Conservation (phyloP, 1,140 invertebrate species). For the Cydia fagiglandana region DNA sequence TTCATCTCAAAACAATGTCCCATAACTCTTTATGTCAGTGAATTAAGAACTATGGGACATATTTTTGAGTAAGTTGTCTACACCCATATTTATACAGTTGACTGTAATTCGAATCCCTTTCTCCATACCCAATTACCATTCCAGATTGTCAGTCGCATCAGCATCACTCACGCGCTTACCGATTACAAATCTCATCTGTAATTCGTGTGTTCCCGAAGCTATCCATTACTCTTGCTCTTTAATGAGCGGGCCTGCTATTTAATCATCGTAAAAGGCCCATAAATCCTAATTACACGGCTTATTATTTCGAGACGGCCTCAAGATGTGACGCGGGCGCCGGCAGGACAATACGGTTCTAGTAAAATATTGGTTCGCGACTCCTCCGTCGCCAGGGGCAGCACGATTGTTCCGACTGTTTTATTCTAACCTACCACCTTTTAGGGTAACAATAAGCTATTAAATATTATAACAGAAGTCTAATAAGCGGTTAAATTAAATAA, state of each 20-base stretch:
- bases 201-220: constrained; percentile 44
- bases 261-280: constrained; percentile 68
- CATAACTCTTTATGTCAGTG: too few species aligned
- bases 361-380: constrained; percentile 50
- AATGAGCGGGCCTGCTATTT: constrained; percentile 59
- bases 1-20: too few species aligned
- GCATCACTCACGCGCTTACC: constrained; percentile 28
- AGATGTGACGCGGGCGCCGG: constrained; percentile 54
- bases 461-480: neutral
- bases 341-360: constrained; percentile 59
- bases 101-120: neutral
- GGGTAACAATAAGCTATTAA: constrained; percentile 13
- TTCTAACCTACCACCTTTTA: constrained; percentile 9
- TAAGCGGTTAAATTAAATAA: neutral
- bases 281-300: constrained; percentile 71
- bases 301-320: constrained; percentile 63
- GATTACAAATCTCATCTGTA: constrained; percentile 46
- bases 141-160: constrained; percentile 1
- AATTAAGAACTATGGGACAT: too few species aligned
- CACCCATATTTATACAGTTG: too few species aligned
- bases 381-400: neutral
- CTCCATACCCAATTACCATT: constrained; percentile 15
- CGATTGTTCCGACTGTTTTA: constrained; percentile 24
- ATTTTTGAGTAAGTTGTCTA: too few species aligned
- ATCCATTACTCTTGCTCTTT: constrained; percentile 53